Percentiles rank a stretch among this genome's conserved stretches.
These are phyloP conservation scores for Drosophila pectinifera DNA, from an alignment of 1,140 invertebrate species.

Conservation along the genomic window DNA sequence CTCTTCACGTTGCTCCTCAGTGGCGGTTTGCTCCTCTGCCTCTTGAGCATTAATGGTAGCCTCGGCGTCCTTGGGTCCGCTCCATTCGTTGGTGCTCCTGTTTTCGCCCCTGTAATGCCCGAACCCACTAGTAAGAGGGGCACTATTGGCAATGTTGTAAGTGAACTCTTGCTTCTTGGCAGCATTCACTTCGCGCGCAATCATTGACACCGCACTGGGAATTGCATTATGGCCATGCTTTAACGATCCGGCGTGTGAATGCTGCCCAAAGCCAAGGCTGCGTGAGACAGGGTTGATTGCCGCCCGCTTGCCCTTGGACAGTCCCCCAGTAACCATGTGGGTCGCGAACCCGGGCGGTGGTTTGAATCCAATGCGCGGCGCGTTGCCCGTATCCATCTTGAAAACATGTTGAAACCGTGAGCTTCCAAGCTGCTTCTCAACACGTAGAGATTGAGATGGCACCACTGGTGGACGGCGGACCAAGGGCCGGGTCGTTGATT, in stretches of 20 bases:
- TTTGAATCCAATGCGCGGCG: conserved; percentile 54
- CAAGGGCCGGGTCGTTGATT: background rate
- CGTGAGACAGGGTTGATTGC: background rate
- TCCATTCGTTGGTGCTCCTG: background rate
- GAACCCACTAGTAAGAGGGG: conserved; percentile 1
- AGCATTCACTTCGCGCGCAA: conserved; percentile 51
- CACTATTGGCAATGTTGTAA: conserved; percentile 32
- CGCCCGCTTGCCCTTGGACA: background rate
- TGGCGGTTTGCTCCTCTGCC: background rate
- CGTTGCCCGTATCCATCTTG: conserved; percentile 51
- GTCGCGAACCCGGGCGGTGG: background rate
- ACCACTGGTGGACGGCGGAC: conserved; percentile 39
- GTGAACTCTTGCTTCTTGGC: conserved; percentile 23
- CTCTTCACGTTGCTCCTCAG: background rate
- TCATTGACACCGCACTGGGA: conserved; percentile 49
- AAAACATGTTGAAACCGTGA: conserved; percentile 37
- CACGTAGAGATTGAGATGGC: conserved; percentile 53
- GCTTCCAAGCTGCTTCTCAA: conserved; percentile 48
- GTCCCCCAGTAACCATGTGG: background rate
- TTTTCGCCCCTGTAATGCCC: background rate
- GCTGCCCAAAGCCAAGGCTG: conserved; percentile 32
- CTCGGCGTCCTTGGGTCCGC: background rate
- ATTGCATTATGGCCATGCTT: conserved; percentile 27
- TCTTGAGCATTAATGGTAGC: background rate
- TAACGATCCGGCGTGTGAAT: background rate